Conservation (phyloP, 2,888 invertebrate species). For the Cheilosia vernalis region DNA sequence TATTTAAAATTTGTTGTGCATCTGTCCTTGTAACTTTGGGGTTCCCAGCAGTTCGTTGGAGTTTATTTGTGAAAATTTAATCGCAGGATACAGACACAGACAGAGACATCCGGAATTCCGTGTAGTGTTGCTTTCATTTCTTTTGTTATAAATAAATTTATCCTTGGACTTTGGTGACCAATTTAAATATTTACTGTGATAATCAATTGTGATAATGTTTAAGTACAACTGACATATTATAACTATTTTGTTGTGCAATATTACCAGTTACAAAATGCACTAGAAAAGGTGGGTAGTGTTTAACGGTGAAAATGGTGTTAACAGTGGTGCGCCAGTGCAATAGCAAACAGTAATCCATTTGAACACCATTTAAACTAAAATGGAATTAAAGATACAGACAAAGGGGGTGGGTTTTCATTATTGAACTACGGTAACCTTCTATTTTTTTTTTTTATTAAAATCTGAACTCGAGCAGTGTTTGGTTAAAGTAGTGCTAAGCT, state of each 20-base stretch:
- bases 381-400: too few relatives aligned
- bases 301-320: too few relatives aligned
- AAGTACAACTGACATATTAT: not conserved
- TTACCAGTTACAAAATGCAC: not conserved
- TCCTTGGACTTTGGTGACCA: not conserved
- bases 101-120: slow-evolving; percentile 2
- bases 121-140: slow-evolving; percentile 10
- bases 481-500: too few relatives aligned
- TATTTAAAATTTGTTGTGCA: slow-evolving; percentile 29
- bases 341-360: too few relatives aligned
- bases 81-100: slow-evolving; percentile 25
- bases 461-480: too few relatives aligned
- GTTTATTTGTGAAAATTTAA: slow-evolving; percentile 38
- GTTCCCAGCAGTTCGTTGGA: slow-evolving; percentile 15
- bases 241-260: not conserved
- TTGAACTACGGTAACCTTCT: too few relatives aligned
- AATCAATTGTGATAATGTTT: not conserved
- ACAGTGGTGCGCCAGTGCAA: too few relatives aligned
- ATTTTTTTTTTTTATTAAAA: too few relatives aligned
- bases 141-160: slow-evolving; percentile 3
- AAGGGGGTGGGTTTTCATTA: too few relatives aligned
- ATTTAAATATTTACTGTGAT: slow-evolving; percentile 22
- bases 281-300: too few relatives aligned
- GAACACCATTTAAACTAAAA: too few relatives aligned
- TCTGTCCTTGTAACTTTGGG: slow-evolving; percentile 40